Percentiles rank a stretch among this genome's conserved stretches.
Evolutionary conservation across 2,797 vertebrate genomes (phyloP).

Genomic region (Epinephelus malabaricus): DNA sequence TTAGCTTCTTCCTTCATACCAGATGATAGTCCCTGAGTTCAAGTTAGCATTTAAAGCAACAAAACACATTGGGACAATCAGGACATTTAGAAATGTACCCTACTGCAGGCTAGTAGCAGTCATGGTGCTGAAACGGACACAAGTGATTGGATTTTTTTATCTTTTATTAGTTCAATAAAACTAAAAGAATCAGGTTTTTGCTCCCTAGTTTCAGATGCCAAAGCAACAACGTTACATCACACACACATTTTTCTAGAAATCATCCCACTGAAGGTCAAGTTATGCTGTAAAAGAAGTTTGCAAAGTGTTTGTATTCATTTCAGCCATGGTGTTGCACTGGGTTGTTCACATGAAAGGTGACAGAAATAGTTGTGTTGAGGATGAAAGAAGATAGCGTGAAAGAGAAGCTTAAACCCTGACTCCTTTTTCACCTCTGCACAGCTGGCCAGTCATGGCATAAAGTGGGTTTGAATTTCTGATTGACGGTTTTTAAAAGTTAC

Average conservation of each 20-base stretch:
- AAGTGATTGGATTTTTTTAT: neutral
- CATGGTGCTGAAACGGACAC: neutral
- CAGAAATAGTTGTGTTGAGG: neutral
- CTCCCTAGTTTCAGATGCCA: neutral
- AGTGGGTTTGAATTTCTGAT: neutral
- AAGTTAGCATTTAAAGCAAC: constrained; percentile 42
- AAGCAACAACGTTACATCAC: neutral
- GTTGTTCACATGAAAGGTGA: neutral
- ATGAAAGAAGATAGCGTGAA: neutral
- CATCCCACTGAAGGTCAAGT: neutral
- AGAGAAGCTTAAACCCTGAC: neutral
- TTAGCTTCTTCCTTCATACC: constrained; percentile 40
- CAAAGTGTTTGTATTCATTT: neutral
- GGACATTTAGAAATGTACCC: constrained; percentile 18
- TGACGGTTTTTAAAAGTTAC: neutral
- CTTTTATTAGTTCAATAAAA: constrained; percentile 4
- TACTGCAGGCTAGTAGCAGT: constrained; percentile 10
- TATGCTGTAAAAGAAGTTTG: neutral
- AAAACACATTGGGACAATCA: constrained; percentile 4
- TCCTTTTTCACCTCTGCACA: neutral
- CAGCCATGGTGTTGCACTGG: neutral
- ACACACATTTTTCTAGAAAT: neutral
- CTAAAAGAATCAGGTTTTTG: neutral
- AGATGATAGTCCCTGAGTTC: constrained; percentile 50
- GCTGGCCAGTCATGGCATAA: neutral